phyloP scores from a whole-genome alignment of 2,113 vertebrate species.

The Charina bottae region DNA sequence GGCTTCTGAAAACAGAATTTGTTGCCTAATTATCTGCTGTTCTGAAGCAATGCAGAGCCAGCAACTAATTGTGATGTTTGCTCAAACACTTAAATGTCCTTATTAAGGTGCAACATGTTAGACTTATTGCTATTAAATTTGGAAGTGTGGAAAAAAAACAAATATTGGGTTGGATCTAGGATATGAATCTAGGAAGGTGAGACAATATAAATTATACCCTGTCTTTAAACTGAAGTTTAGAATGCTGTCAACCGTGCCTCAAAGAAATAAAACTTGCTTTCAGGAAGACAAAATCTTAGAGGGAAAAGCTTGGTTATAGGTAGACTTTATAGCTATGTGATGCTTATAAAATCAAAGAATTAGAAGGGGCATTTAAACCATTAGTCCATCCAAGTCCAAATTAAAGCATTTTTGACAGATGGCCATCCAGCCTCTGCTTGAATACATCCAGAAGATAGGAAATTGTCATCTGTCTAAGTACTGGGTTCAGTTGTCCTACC shows the following conservation, averaged over 20 bases:
- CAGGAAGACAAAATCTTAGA: not conserved
- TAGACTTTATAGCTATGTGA: not conserved
- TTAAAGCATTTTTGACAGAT: not conserved
- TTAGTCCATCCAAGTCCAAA: too few relatives aligned
- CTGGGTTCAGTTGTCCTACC: not conserved
- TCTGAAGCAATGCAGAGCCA: not conserved
- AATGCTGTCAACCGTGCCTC: not conserved
- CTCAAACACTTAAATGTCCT: not conserved
- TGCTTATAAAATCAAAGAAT: not conserved
- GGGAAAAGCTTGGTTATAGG: not conserved
- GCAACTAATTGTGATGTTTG: not conserved
- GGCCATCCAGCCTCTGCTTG: not conserved
- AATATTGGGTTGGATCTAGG: not conserved
- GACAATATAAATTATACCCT: not conserved
- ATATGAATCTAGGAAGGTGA: slow-evolving; percentile 15
- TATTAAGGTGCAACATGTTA: not conserved
- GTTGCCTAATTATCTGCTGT: slow-evolving; percentile 9
- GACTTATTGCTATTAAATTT: slow-evolving; percentile 14
- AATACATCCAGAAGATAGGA: not conserved
- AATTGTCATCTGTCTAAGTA: not conserved
- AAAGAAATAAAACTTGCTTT: slow-evolving; percentile 7
- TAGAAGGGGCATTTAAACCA: not conserved
- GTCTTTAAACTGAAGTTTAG: slow-evolving; percentile 18
- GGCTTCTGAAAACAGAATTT: slow-evolving; percentile 7
- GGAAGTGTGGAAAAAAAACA: not conserved